These are phyloP conservation scores for Oncorhynchus keta DNA, from an alignment of 2,113 vertebrate genomes.

Conservation along the genomic window DNA sequence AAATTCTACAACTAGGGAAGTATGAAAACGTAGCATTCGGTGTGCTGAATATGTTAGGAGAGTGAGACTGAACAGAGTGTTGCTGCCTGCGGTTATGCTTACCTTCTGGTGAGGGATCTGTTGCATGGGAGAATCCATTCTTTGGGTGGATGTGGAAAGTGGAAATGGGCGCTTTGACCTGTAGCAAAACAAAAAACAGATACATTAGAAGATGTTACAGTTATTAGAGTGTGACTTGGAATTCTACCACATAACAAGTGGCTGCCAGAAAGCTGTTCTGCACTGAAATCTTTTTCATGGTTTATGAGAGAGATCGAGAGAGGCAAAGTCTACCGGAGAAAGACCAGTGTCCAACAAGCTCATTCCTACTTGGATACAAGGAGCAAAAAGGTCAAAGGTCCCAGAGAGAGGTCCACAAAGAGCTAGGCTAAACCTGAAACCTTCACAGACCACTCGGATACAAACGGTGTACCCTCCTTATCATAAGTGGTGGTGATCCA, in stretches of 20 bases:
- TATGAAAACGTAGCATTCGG: not conserved
- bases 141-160: conserved; percentile 72
- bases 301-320: not conserved
- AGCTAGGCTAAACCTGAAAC: too few species aligned
- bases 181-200: conserved; percentile 13
- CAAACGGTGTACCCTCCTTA: too few species aligned
- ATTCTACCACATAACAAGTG: not conserved
- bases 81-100: conserved; percentile 31
- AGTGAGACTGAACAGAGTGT: too few species aligned
- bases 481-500: too few species aligned
- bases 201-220: not conserved
- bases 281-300: not conserved
- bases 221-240: not conserved
- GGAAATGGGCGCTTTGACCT: conserved; percentile 86
- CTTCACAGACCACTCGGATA: too few species aligned
- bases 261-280: not conserved
- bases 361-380: not conserved
- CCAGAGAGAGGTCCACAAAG: too few species aligned
- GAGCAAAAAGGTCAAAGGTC: too few species aligned
- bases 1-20: not conserved
- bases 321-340: not conserved
- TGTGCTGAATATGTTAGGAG: too few species aligned
- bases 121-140: conserved; percentile 80
- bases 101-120: conserved; percentile 95
- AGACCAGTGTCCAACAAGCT: not conserved